A percentile compares a stretch with the other conserved stretches of the same genome.
Evolutionary conservation across 2,888 invertebrate species (phyloP).

Genomic region (Melieria picta): DNA sequence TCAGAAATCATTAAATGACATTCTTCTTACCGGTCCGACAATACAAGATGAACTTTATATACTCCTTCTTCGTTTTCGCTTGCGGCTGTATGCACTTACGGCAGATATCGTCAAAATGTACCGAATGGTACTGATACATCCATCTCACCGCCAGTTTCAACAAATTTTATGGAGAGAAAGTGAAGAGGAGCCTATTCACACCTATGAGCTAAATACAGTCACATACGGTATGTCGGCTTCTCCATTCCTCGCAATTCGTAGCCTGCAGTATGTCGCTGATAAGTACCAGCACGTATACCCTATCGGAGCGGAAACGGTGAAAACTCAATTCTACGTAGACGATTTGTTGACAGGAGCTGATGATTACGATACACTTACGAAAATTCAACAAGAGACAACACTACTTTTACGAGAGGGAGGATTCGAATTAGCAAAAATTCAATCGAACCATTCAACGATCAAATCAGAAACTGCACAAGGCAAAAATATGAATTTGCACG

Average conservation of each 20-base stretch:
- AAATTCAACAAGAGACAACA: conserved; percentile 14
- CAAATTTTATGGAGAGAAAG: conserved; percentile 40
- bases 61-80: not conserved
- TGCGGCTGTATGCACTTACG: conserved; percentile 17
- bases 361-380: conserved; percentile 7
- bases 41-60: not conserved
- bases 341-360: conserved; percentile 39
- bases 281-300: conserved; percentile 13
- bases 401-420: conserved; percentile 13
- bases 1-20: not conserved
- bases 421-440: conserved; percentile 16
- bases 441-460: not conserved
- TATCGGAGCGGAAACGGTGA: conserved; percentile 21
- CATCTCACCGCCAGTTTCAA: conserved; percentile 32
- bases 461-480: not conserved
- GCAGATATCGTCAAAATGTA: conserved; percentile 40
- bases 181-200: conserved; percentile 25
- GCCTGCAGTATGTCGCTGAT: conserved; percentile 28
- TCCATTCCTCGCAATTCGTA: conserved; percentile 36
- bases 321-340: conserved; percentile 34
- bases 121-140: conserved; percentile 31
- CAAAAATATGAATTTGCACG: not conserved
- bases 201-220: conserved; percentile 39
- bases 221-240: conserved; percentile 40
- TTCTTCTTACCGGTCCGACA: not conserved